Percentiles rank a stretch among this genome's conserved stretches.
These are phyloP conservation scores for Tinea pellionella DNA, from an alignment of 2,888 invertebrate genomes.

Conservation along the genomic window DNA sequence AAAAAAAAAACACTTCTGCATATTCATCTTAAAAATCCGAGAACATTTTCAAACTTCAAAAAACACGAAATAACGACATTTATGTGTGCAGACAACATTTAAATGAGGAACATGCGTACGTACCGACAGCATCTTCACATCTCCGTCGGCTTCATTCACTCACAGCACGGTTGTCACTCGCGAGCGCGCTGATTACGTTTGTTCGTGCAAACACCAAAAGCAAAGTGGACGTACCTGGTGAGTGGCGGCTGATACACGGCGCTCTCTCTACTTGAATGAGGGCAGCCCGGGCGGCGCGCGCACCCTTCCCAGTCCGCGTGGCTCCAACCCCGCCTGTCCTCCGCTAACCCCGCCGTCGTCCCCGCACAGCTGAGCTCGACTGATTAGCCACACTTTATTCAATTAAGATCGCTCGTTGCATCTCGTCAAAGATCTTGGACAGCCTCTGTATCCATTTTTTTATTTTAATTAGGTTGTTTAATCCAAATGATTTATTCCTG, in stretches of 20 bases:
- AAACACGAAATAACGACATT: constrained; percentile 11
- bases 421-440: background rate
- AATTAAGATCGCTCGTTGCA: constrained; percentile 63
- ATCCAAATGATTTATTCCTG: no score
- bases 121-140: constrained; percentile 29
- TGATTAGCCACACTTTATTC: constrained; percentile 65
- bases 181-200: constrained; percentile 43
- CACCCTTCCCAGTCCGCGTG: constrained; percentile 72
- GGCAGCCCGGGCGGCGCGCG: constrained; percentile 69
- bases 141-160: constrained; percentile 15
- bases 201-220: constrained; percentile 60
- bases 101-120: constrained; percentile 34
- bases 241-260: constrained; percentile 64
- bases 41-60: no score
- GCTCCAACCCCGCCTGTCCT: constrained; percentile 56
- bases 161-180: constrained; percentile 34
- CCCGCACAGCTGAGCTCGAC: constrained; percentile 60
- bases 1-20: no score
- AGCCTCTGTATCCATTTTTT: background rate
- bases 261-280: constrained; percentile 67
- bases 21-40: no score
- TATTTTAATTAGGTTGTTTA: background rate
- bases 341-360: constrained; percentile 33
- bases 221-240: constrained; percentile 66
- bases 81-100: constrained; percentile 12